Percentiles rank a stretch among this genome's conserved stretches.
Evolutionary conservation across 2,888 invertebrate species (phyloP).

Genomic region (Adelognathus sp.): DNA sequence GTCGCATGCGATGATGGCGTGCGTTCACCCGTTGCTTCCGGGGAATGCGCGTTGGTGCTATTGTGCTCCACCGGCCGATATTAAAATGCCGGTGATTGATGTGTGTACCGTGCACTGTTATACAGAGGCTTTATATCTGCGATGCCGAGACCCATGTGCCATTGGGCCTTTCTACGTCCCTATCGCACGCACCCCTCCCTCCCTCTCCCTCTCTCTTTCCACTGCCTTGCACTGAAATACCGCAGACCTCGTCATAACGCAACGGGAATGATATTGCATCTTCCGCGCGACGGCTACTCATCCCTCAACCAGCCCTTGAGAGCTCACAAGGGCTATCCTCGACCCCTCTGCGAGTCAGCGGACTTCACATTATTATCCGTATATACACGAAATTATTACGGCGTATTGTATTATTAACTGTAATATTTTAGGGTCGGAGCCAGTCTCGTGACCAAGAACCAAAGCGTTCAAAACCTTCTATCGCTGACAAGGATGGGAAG

Average conservation of each 20-base stretch:
- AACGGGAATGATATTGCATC: conserved; percentile 75
- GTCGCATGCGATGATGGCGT: conserved; percentile 43
- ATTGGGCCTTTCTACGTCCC: conserved; percentile 36
- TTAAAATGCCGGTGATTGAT: conserved; percentile 81
- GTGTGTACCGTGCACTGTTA: conserved; percentile 79
- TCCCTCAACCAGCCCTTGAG: conserved; percentile 24
- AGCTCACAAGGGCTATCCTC: neutral
- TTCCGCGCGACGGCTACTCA: conserved; percentile 63
- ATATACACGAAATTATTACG: neutral
- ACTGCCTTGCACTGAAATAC: conserved; percentile 49
- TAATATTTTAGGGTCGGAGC: no score
- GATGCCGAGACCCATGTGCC: conserved; percentile 53
- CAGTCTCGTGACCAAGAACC: no score
- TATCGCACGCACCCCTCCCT: conserved; percentile 10
- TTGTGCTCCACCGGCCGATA: conserved; percentile 79
- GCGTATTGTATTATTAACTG: neutral
- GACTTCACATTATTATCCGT: conserved; percentile 23
- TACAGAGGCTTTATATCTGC: conserved; percentile 48
- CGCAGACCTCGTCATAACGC: conserved; percentile 46
- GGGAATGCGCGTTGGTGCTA: conserved; percentile 74
- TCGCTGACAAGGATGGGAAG: no score
- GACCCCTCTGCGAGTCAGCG: neutral
- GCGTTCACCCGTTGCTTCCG: conserved; percentile 53
- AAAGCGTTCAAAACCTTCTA: no score
- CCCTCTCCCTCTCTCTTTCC: no score